phyloP scores from a whole-genome alignment of 2,797 vertebrate genomes.

The Liparis tanakae region DNA sequence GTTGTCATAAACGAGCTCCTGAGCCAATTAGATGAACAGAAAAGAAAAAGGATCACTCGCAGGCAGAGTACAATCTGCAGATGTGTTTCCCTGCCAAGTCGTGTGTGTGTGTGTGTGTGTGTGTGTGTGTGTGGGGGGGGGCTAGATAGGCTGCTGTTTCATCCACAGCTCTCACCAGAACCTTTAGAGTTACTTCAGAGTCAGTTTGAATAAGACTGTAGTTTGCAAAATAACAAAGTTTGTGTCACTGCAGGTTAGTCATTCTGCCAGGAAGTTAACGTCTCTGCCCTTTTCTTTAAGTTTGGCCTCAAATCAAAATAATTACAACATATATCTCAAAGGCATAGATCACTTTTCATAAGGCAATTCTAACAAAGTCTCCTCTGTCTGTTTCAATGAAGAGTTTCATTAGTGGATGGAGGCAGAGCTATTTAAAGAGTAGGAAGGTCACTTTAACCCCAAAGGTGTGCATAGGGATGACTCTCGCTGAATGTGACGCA shows the following conservation, averaged over 20 bases:
- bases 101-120: too few species aligned
- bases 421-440: conserved; percentile 68
- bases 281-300: conserved; percentile 1
- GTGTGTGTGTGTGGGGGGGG: too few species aligned
- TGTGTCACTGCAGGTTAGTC: conserved; percentile 11
- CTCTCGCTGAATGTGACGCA: conserved; percentile 58
- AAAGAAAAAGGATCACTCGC: conserved; percentile 57
- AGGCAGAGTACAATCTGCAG: conserved; percentile 71
- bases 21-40: conserved; percentile 74
- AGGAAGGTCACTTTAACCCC: conserved; percentile 58
- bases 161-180: conserved; percentile 40
- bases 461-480: conserved; percentile 54
- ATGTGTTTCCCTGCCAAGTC: conserved; percentile 66
- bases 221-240: not conserved
- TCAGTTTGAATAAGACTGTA: conserved; percentile 52
- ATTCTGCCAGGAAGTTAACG: conserved; percentile 5
- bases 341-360: conserved; percentile 55
- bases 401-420: conserved; percentile 73
- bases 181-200: conserved; percentile 74
- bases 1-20: conserved; percentile 77
- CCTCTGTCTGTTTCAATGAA: conserved; percentile 47
- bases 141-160: conserved; percentile 36
- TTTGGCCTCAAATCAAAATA: conserved; percentile 41
- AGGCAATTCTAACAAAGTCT: conserved; percentile 44
- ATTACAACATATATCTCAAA: conserved; percentile 45